Evolutionary conservation across 1,140 invertebrate genomes (phyloP).

Genomic region (Papilio machaon): DNA sequence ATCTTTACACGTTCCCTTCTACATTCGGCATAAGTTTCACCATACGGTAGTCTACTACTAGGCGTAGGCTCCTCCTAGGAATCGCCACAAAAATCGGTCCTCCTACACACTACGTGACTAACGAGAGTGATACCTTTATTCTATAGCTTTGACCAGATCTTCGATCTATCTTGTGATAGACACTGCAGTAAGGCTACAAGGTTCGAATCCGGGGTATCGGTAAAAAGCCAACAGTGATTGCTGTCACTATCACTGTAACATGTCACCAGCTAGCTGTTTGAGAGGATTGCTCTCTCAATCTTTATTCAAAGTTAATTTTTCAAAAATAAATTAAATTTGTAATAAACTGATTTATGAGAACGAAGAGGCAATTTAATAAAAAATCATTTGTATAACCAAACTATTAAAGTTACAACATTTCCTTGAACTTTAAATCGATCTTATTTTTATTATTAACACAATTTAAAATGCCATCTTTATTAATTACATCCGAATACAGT

Average conservation of each 20-base stretch:
- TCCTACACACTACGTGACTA: too few relatives aligned
- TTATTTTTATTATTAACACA: conserved; percentile 7
- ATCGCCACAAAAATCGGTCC: not conserved
- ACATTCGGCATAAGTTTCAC: not conserved
- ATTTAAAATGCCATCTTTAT: conserved; percentile 20
- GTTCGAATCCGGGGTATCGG: too few relatives aligned
- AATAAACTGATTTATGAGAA: not conserved
- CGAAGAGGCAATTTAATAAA: not conserved
- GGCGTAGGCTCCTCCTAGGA: not conserved
- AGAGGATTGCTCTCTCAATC: too few relatives aligned
- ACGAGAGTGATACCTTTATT: too few relatives aligned
- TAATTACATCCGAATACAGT: conserved; percentile 26
- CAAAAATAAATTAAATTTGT: not conserved
- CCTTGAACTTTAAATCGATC: conserved; percentile 38
- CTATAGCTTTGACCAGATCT: too few relatives aligned
- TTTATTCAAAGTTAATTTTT: too few relatives aligned
- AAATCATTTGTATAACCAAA: not conserved
- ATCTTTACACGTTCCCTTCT: not conserved
- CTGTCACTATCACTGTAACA: too few relatives aligned
- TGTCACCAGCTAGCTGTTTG: too few relatives aligned
- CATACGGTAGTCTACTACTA: not conserved
- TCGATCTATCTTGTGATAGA: too few relatives aligned
- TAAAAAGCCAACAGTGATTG: too few relatives aligned
- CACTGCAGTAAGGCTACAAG: too few relatives aligned
- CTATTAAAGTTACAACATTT: not conserved